A percentile compares a stretch with the other conserved stretches of the same genome.
phyloP scores from a whole-genome alignment of 2,797 vertebrate genomes.

The Thunnus albacares region DNA sequence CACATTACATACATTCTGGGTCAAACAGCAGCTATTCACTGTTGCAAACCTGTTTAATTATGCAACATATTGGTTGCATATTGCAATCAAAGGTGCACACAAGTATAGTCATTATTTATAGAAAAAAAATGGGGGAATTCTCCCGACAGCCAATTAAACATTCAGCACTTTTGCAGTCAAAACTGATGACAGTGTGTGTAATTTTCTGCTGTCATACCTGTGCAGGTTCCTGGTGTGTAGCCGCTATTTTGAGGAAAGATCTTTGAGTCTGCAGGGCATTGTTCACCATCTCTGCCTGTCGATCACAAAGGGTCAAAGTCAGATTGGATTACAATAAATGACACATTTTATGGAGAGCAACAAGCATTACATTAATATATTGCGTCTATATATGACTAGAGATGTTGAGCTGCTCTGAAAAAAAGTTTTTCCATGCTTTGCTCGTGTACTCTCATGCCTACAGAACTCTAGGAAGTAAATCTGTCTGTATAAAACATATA shows the following conservation, averaged over 20 bases:
- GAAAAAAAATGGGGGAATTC: no score
- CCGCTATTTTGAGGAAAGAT: slow-evolving; percentile 90
- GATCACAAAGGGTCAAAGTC: slow-evolving; percentile 50
- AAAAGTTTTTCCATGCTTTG: background rate
- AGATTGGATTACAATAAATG: background rate
- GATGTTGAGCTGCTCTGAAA: background rate
- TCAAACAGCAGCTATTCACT: no score
- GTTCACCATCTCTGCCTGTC: slow-evolving; percentile 94
- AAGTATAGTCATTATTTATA: no score
- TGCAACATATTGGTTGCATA: background rate
- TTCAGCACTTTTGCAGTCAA: background rate
- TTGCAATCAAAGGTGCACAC: no score
- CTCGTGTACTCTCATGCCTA: background rate
- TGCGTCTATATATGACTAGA: background rate
- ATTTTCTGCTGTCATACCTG: slow-evolving; percentile 83
- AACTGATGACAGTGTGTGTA: background rate
- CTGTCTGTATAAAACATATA: slow-evolving; percentile 8
- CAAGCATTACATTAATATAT: background rate
- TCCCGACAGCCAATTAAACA: background rate
- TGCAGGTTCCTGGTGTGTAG: slow-evolving; percentile 91
- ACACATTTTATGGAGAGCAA: background rate
- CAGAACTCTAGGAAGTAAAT: slow-evolving; percentile 25
- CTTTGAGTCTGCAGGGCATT: slow-evolving; percentile 92
- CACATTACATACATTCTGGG: no score
- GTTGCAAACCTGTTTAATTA: background rate